Evolutionary conservation across 1,140 invertebrate genomes (phyloP).

Genomic region (Polypedilum vanderplanki): DNA sequence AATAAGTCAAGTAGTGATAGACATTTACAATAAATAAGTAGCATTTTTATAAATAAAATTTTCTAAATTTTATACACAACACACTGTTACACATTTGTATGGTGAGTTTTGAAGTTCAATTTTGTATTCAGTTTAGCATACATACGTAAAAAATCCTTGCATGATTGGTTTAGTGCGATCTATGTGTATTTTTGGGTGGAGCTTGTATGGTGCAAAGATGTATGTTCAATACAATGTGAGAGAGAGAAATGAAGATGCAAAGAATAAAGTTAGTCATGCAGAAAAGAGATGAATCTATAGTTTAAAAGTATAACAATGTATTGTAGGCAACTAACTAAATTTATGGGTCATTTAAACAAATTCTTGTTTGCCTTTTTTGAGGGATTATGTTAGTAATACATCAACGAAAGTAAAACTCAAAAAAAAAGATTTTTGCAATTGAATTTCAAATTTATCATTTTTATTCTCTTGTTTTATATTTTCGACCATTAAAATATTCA

Average conservation of each 20-base stretch:
- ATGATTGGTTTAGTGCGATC: slow-evolving; percentile 10
- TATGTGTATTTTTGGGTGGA: slow-evolving; percentile 4
- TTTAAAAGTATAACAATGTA: neutral
- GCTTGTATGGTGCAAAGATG: neutral
- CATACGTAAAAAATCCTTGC: neutral
- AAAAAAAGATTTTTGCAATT: too few relatives aligned
- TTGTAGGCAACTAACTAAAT: neutral
- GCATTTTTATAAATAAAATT: slow-evolving; percentile 1
- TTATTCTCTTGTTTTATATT: too few relatives aligned
- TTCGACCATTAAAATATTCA: too few relatives aligned
- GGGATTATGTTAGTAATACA: neutral
- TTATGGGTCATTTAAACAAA: neutral
- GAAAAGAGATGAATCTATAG: slow-evolving; percentile 4
- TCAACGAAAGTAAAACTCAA: too few relatives aligned
- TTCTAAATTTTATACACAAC: slow-evolving; percentile 1
- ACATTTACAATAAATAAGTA: neutral
- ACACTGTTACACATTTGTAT: too few relatives aligned
- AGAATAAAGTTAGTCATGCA: neutral
- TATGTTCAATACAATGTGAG: neutral
- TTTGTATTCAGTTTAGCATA: too few relatives aligned
- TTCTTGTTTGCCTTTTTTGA: neutral
- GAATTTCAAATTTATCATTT: too few relatives aligned
- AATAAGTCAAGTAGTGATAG: neutral
- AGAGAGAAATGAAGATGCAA: neutral
- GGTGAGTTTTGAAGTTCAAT: too few relatives aligned